A percentile compares a stretch with the other conserved stretches of the same genome.
Conservation (phyloP, 2,888 invertebrate genomes). For the Drosophila sordidula region DNA sequence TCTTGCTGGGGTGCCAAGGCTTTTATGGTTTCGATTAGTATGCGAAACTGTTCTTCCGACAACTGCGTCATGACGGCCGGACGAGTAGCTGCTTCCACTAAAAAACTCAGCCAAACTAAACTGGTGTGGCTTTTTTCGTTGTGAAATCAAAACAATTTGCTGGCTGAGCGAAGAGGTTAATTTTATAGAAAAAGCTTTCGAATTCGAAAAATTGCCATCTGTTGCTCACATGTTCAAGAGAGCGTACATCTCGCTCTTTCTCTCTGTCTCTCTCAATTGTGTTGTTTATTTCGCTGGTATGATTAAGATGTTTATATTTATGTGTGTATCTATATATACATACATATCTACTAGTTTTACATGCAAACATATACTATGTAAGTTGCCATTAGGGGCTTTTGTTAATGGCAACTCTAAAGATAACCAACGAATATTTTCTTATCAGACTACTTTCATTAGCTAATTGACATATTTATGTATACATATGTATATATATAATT, state of each 20-base stretch:
- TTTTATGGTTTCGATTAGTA: slow-evolving; percentile 76
- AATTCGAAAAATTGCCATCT: slow-evolving; percentile 22
- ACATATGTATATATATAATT: no score
- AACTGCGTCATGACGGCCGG: slow-evolving; percentile 65
- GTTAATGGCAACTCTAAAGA: not conserved
- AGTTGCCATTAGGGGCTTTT: not conserved
- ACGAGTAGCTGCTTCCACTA: not conserved
- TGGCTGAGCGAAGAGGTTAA: slow-evolving; percentile 12
- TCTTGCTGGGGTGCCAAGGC: slow-evolving; percentile 57
- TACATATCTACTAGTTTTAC: not conserved
- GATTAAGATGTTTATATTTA: not conserved
- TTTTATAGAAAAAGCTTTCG: slow-evolving; percentile 10
- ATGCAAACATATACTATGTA: not conserved
- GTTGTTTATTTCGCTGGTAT: not conserved
- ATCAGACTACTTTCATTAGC: not conserved
- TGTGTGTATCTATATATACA: not conserved
- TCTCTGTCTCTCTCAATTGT: not conserved
- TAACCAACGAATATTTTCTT: not conserved
- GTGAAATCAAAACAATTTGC: slow-evolving; percentile 34
- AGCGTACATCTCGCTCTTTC: not conserved
- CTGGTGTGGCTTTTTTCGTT: slow-evolving; percentile 21
- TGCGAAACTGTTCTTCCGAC: slow-evolving; percentile 80
- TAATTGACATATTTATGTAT: no score
- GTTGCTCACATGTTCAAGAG: not conserved
- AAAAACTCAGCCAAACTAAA: slow-evolving; percentile 17